Base-by-base conservation (phyloP, 2,797 vertebrate species). In the Cynodonichthys magdalenae region DNA sequence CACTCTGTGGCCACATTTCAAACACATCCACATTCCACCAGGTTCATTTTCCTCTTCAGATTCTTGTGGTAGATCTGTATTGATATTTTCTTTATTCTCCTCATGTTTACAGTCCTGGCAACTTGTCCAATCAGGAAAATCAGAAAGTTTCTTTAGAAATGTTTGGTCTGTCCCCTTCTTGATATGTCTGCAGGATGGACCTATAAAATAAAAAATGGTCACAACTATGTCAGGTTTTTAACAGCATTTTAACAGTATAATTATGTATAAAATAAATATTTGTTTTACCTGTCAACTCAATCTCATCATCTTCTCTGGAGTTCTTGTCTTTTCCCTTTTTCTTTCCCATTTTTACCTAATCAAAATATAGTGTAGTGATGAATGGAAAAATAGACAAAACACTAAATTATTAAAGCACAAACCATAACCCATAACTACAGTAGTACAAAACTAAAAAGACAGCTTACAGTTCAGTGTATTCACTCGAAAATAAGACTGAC, bases 1-100 rank as follows among this genome's bases (percentile, higher is more conserved):
- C 93, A 99, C 97, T 91, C 93, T 94, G 66, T 99, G 94, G 58
- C 96, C 96, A 75, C 97, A 99, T 92, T 97, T 98, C 71, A 99
- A 92, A 90, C 97, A 99, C 74, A 97, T 90, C 97, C 97, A 99
- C 75, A 97, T 62, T 0, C 84, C 75, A 46, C 87, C 73, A n/a
- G 75, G 59, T 74, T 93, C 94, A 2, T 45, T 20, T 17, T 66
- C 82, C n/a, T 87, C 82, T 15, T 79, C 66, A 0, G 73, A 12
- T 3, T 83, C 72, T 47, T 86, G 88, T 1, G 71, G 28, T 59
- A 80, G 74, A 12, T 84, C 74, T 34, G 77, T 51, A 66, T 14
- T 52, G 41, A 54, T 36, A 15, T 72, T 82, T 83, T 94, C 91
- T 67, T 94, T 75, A 27, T 68, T 79, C 77, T 93, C 92, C 36